These are phyloP conservation scores for Axinella damicornis DNA, from an alignment of 37 sponge, comb jelly and placozoan genomes.

Conservation along the genomic window DNA sequence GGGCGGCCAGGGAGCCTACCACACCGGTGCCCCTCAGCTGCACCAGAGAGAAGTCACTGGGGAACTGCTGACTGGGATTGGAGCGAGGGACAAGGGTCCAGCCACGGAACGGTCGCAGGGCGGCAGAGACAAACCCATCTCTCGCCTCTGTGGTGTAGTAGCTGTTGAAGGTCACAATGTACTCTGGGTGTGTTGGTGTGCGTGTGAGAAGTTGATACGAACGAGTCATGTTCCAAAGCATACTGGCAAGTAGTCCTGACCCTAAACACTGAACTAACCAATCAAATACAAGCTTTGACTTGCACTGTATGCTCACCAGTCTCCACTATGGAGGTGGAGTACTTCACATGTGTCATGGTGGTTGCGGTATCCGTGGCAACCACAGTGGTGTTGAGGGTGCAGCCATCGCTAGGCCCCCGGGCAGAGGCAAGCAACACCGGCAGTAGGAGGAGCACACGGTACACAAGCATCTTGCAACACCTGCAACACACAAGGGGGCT, in stretches of 20 bases:
- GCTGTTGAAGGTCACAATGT: conserved; percentile 85
- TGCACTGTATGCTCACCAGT: conserved; percentile 39
- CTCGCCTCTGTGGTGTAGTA: conserved; percentile 78
- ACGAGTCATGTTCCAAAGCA: no score
- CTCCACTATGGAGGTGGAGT: conserved; percentile 53
- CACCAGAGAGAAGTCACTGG: conserved; percentile 88
- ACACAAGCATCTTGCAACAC: neutral
- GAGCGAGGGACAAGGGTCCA: conserved; percentile 73
- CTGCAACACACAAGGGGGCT: no score
- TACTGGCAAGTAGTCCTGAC: no score
- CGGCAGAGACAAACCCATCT: conserved; percentile 69
- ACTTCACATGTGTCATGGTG: neutral
- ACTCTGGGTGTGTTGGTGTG: conserved; percentile 64
- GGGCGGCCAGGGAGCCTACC: conserved; percentile 29
- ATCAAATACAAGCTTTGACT: no score
- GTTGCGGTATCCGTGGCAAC: neutral
- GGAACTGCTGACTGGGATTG: conserved; percentile 75
- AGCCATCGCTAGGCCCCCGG: conserved; percentile 32
- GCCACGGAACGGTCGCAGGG: conserved; percentile 33
- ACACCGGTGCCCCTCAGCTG: conserved; percentile 27
- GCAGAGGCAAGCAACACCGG: conserved; percentile 25
- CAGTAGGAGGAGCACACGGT: conserved; percentile 20
- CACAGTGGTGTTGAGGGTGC: conserved; percentile 44
- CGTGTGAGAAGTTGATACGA: neutral
- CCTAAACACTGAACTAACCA: no score